phyloP scores from a whole-genome alignment of 2,113 vertebrate genomes.

The Lepisosteus oculatus region DNA sequence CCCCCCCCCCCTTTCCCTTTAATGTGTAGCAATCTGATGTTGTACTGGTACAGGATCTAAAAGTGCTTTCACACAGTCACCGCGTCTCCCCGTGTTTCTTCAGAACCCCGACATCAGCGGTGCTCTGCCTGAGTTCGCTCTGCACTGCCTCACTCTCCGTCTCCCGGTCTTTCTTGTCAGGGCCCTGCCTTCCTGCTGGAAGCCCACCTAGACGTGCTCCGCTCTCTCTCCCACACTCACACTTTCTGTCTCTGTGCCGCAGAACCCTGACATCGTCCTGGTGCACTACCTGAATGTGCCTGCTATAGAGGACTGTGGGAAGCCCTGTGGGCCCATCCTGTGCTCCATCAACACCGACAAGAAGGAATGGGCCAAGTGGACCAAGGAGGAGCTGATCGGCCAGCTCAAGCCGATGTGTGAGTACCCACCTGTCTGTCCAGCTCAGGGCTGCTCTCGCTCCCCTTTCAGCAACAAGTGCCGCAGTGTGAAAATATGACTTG shows the following conservation, averaged over 20 bases:
- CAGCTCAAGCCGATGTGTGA: constrained; percentile 99
- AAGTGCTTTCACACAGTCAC: too few species aligned
- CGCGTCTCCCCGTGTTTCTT: too few species aligned
- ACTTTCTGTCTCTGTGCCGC: constrained; percentile 31
- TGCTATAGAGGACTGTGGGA: constrained; percentile 97
- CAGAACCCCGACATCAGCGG: too few species aligned
- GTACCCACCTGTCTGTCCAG: constrained; percentile 46
- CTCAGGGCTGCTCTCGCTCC: too few species aligned
- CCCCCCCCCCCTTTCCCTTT: too few species aligned
- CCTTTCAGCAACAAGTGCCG: too few species aligned
- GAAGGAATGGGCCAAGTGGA: constrained; percentile 99
- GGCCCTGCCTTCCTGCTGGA: constrained; percentile 17
- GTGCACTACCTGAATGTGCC: constrained; percentile 99
- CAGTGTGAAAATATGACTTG: too few species aligned
- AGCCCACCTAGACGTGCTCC: too few species aligned
- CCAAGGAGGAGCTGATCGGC: constrained; percentile 95
- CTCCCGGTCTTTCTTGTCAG: constrained; percentile 19
- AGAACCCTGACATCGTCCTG: constrained; percentile 98
- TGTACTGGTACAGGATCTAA: too few species aligned
- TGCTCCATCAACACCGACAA: constrained; percentile 99
- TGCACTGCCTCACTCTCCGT: constrained; percentile 30
- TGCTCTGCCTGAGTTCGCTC: too few species aligned
- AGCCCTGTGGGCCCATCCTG: constrained; percentile 95
- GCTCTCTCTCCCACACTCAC: constrained; percentile 15
- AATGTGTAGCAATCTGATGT: too few species aligned